A percentile compares a stretch with the other conserved stretches of the same genome.
These are phyloP conservation scores for Camponotus pennsylvanicus DNA, from an alignment of 1,140 invertebrate genomes.

Conservation along the genomic window DNA sequence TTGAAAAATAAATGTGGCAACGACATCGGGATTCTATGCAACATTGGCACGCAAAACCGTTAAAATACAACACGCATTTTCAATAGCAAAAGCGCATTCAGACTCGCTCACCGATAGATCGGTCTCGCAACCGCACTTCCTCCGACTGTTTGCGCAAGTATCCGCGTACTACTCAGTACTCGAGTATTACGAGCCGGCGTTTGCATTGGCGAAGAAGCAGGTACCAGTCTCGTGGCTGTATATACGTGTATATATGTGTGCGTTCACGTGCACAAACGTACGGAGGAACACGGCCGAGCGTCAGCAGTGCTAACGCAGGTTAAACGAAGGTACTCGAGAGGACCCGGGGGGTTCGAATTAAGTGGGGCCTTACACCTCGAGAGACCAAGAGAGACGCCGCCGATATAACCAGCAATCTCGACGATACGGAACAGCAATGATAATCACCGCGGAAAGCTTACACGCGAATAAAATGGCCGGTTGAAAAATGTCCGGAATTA, in stretches of 20 bases:
- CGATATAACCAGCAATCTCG: constrained; percentile 30
- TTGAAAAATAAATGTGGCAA: not conserved
- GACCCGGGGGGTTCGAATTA: constrained; percentile 75
- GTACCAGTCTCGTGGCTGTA: constrained; percentile 43
- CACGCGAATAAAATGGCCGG: not conserved
- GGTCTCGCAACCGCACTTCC: constrained; percentile 68
- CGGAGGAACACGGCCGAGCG: not conserved
- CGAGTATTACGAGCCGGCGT: constrained; percentile 62
- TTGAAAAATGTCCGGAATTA: constrained; percentile 12
- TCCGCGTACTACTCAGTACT: constrained; percentile 54
- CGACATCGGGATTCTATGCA: not conserved
- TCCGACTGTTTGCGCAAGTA: constrained; percentile 71
- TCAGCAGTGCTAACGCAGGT: constrained; percentile 46
- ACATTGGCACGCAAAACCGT: constrained; percentile 12
- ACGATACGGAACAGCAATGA: constrained; percentile 29
- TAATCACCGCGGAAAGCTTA: constrained; percentile 25
- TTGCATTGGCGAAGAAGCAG: constrained; percentile 65
- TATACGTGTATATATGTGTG: not conserved
- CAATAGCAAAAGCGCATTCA: constrained; percentile 34
- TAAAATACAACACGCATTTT: constrained; percentile 52
- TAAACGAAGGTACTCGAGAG: constrained; percentile 54
- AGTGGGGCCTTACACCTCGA: constrained; percentile 56
- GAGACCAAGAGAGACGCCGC: constrained; percentile 27
- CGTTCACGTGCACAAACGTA: not conserved
- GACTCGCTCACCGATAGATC: constrained; percentile 14